Conservation (phyloP, 2,113 vertebrate genomes). For the Sander vitreus region DNA sequence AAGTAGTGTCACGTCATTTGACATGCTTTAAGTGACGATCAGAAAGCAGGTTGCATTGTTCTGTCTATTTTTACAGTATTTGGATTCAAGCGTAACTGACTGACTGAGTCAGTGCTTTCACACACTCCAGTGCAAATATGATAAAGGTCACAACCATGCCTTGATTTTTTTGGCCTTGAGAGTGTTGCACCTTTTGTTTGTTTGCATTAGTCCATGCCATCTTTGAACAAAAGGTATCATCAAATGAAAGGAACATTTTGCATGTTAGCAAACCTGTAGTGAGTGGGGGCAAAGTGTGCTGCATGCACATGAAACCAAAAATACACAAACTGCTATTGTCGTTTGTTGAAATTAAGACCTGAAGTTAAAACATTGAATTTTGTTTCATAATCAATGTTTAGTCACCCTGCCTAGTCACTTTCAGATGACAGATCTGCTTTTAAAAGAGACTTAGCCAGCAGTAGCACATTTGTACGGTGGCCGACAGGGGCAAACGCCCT, state of each 20-base stretch:
- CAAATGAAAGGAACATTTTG: not conserved
- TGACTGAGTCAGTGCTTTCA: not conserved
- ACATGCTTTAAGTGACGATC: not conserved
- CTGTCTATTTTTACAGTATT: not conserved
- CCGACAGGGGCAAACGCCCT: too few relatives aligned
- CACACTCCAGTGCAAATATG: not conserved
- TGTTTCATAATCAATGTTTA: not conserved
- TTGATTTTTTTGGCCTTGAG: not conserved
- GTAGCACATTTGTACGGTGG: conserved; percentile 12
- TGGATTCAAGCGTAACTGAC: not conserved
- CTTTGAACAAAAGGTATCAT: not conserved
- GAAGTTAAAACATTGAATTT: not conserved
- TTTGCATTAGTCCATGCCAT: not conserved
- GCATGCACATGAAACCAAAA: not conserved
- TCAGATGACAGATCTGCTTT: conserved; percentile 14
- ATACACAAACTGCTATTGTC: not conserved
- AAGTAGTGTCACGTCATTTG: not conserved
- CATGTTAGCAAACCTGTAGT: not conserved
- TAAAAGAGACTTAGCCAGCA: not conserved
- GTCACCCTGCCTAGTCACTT: not conserved
- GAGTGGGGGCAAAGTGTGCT: not conserved
- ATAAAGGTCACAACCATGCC: not conserved
- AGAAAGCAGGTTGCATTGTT: not conserved
- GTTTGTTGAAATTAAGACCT: not conserved
- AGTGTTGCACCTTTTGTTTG: not conserved